Percentiles rank a stretch among this genome's conserved stretches.
Conservation (phyloP, 2,888 invertebrate species). For the Cheilosia vulpina region DNA sequence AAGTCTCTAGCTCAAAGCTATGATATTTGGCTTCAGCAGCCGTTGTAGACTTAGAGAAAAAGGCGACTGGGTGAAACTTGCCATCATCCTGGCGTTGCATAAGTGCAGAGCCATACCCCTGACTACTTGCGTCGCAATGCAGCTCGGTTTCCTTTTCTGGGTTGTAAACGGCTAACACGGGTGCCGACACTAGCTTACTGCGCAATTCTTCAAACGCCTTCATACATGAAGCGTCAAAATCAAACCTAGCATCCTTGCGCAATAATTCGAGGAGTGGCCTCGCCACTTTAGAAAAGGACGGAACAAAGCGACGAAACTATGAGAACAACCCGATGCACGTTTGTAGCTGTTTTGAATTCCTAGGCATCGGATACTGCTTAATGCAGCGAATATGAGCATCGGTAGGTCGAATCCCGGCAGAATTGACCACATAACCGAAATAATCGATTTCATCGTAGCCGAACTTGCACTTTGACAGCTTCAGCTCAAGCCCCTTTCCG, state of each 20-base stretch:
- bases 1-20: slow-evolving; percentile 78
- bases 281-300: slow-evolving; percentile 42
- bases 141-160: slow-evolving; percentile 77
- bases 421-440: too few relatives aligned
- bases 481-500: too few relatives aligned
- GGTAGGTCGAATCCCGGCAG: too few relatives aligned
- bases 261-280: slow-evolving; percentile 44
- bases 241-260: slow-evolving; percentile 36
- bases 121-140: slow-evolving; percentile 77
- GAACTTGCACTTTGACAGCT: too few relatives aligned
- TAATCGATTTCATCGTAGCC: too few relatives aligned
- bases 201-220: slow-evolving; percentile 27
- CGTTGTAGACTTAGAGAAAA: slow-evolving; percentile 75
- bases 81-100: slow-evolving; percentile 32
- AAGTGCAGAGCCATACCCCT: slow-evolving; percentile 24
- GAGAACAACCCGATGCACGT: slow-evolving; percentile 48
- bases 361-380: not conserved
- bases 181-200: slow-evolving; percentile 47
- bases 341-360: slow-evolving; percentile 7
- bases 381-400: not conserved
- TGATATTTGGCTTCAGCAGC: slow-evolving; percentile 76
- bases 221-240: slow-evolving; percentile 29
- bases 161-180: slow-evolving; percentile 77
- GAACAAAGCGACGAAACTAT: slow-evolving; percentile 57
- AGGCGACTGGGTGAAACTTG: slow-evolving; percentile 31